A percentile compares a stretch with the other conserved stretches of the same genome.
Evolutionary conservation across 2,113 vertebrate genomes (phyloP).

Genomic region (Vulpes vulpes): DNA sequence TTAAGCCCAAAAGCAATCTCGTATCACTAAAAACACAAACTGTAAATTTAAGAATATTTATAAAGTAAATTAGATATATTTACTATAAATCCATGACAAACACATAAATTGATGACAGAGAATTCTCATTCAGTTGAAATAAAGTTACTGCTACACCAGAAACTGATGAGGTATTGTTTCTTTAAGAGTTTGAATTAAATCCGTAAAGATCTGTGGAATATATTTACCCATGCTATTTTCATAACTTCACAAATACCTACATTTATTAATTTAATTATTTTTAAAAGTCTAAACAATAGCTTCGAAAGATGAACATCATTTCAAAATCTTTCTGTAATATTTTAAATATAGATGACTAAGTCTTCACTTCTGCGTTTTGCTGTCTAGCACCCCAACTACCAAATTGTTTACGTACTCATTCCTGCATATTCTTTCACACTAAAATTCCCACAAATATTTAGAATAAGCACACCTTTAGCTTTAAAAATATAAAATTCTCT

Average conservation of each 20-base stretch:
- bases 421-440: neutral
- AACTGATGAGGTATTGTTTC: neutral
- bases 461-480: neutral
- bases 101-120: neutral
- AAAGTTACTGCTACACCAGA: neutral
- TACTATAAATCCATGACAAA: no score
- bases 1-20: neutral
- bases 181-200: conserved; percentile 14
- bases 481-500: neutral
- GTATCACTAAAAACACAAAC: neutral
- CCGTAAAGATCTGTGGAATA: neutral
- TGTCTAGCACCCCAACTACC: no score
- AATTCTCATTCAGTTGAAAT: neutral
- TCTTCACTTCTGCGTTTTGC: neutral
- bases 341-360: neutral
- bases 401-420: neutral
- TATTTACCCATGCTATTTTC: neutral
- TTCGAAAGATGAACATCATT: neutral
- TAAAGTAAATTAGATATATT: neutral
- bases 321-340: neutral
- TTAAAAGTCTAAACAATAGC: neutral
- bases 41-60: neutral
- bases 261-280: neutral
- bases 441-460: neutral
- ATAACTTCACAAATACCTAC: neutral